These are phyloP conservation scores for Nemotelus pantherinus DNA, from an alignment of 2,888 invertebrate genomes.

Conservation along the genomic window DNA sequence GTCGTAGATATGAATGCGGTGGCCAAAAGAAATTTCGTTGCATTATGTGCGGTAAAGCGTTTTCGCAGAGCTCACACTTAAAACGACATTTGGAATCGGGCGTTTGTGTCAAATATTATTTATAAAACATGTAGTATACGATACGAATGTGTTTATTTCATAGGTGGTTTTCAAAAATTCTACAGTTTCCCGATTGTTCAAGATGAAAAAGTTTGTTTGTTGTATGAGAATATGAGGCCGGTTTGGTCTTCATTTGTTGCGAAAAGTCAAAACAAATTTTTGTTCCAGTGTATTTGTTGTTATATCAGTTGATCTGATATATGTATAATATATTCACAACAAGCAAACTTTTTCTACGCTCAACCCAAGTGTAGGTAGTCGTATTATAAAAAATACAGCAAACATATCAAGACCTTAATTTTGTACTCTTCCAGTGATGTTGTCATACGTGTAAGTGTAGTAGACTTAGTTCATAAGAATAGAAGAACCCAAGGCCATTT, in stretches of 20 bases:
- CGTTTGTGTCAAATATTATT: conserved; percentile 66
- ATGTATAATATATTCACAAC: too few relatives aligned
- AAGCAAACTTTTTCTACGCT: too few relatives aligned
- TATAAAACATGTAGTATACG: conserved; percentile 57
- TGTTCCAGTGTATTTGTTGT: too few relatives aligned
- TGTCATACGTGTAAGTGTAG: too few relatives aligned
- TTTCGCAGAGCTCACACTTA: conserved; percentile 76
- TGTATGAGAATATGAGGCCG: too few relatives aligned
- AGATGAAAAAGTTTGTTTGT: too few relatives aligned
- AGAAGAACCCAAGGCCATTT: conserved; percentile 24
- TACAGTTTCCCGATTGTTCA: conserved; percentile 22
- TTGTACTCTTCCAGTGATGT: conserved; percentile 23
- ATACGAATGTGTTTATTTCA: conserved; percentile 20
- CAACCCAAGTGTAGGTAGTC: neutral
- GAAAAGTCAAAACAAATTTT: too few relatives aligned
- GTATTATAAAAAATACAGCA: conserved; percentile 46
- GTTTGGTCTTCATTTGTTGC: too few relatives aligned
- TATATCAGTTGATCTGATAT: too few relatives aligned
- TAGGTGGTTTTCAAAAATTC: conserved; percentile 41
- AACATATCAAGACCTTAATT: conserved; percentile 18
- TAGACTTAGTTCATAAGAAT: neutral
- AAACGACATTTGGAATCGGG: conserved; percentile 68
- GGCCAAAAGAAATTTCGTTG: conserved; percentile 75
- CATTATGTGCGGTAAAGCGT: conserved; percentile 71
- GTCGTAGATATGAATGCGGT: conserved; percentile 74